These are phyloP conservation scores for Rhodinocichla rosea DNA, from an alignment of 2,113 vertebrate genomes.

Conservation along the genomic window DNA sequence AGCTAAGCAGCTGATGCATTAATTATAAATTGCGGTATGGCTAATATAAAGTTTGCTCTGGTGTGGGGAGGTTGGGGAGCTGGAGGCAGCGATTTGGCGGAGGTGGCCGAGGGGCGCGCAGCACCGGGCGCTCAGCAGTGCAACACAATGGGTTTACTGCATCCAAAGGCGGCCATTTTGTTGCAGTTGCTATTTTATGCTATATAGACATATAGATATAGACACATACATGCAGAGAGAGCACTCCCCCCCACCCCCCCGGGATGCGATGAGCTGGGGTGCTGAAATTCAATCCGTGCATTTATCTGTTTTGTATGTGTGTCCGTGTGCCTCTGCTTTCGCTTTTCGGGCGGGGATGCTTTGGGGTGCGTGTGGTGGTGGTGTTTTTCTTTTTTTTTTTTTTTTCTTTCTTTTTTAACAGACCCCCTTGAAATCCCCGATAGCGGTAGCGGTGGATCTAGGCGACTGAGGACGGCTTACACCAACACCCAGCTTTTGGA, in stretches of 20 bases:
- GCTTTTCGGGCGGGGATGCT: neutral
- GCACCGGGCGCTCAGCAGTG: constrained; percentile 52
- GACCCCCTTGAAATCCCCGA: constrained; percentile 89
- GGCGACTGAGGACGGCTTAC: constrained; percentile 94
- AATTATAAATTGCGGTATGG: constrained; percentile 90
- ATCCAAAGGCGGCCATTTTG: constrained; percentile 84
- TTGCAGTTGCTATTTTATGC: constrained; percentile 74
- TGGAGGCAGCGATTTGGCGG: constrained; percentile 58
- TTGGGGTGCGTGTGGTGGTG: constrained; percentile 32
- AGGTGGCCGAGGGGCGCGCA: constrained; percentile 45
- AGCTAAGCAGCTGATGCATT: constrained; percentile 93
- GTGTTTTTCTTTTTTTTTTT: neutral
- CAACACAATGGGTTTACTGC: constrained; percentile 76
- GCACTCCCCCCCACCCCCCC: neutral
- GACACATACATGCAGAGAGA: neutral
- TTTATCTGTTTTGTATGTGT: constrained; percentile 63
- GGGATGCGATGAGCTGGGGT: constrained; percentile 35
- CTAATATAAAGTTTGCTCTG: constrained; percentile 85
- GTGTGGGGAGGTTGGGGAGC: constrained; percentile 78
- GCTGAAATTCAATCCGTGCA: constrained; percentile 61
- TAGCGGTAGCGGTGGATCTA: constrained; percentile 79
- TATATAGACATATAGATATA: constrained; percentile 57
- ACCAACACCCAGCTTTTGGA: constrained; percentile 98
- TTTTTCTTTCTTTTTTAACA: constrained; percentile 61
- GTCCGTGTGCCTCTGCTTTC: neutral